Conservation (phyloP, 2,113 vertebrate species). For the Gymnarchus niloticus region DNA sequence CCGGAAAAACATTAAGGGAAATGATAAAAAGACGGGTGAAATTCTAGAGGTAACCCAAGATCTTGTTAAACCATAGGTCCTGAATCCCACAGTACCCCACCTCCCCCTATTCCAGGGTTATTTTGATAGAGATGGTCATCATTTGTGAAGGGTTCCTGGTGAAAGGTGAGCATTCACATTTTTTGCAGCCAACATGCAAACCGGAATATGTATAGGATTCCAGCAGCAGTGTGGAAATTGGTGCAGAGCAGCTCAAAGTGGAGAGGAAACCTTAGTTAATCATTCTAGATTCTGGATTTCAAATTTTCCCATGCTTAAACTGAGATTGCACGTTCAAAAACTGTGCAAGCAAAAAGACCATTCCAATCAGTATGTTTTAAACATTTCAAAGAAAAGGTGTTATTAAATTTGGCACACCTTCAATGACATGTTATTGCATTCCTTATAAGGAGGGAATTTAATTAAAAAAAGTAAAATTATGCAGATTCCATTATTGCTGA, state of each 20-base stretch:
- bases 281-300: not conserved
- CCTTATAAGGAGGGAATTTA: too few species aligned
- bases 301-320: not conserved
- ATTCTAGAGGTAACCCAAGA: not conserved
- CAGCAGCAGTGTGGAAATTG: not conserved
- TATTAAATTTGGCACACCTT: not conserved
- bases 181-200: too few species aligned
- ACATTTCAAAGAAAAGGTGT: not conserved
- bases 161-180: not conserved
- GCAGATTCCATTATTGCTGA: not conserved
- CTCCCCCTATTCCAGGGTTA: not conserved
- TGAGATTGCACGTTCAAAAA: not conserved
- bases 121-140: constrained; percentile 21
- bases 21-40: not conserved
- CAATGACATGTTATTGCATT: not conserved
- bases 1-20: not conserved
- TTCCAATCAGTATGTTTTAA: not conserved
- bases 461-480: too few species aligned
- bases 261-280: not conserved
- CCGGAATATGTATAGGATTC: not conserved
- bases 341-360: not conserved
- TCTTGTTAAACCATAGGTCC: not conserved
- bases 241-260: not conserved
- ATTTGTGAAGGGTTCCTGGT: constrained; percentile 17
- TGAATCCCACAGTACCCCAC: not conserved